Conservation (phyloP, 2,113 vertebrate species). For the Brachyhypopomus occidentalis region DNA sequence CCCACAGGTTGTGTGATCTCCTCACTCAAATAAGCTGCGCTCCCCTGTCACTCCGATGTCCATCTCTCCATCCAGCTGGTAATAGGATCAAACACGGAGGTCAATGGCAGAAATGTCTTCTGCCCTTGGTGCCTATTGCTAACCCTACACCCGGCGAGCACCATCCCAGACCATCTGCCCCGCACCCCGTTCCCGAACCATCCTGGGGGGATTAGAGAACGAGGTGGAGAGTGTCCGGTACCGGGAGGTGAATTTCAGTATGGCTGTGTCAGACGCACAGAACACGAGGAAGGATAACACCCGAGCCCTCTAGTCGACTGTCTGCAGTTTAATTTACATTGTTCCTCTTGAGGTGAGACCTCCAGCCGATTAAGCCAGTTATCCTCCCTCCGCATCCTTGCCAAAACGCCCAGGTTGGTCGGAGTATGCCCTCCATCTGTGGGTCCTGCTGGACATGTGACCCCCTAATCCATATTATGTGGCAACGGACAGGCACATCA, state of each 20-base stretch:
- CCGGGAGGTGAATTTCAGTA: constrained; percentile 14
- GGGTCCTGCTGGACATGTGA: constrained; percentile 17
- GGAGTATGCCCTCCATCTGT: constrained; percentile 41
- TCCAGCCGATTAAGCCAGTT: constrained; percentile 58
- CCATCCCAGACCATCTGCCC: constrained; percentile 69
- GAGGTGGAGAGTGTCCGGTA: constrained; percentile 34
- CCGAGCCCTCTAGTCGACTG: constrained; percentile 58
- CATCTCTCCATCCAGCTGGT: constrained; percentile 68
- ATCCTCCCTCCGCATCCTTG: constrained; percentile 53
- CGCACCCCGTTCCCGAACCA: constrained; percentile 50
- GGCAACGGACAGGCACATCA: constrained; percentile 31
- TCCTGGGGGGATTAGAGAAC: constrained; percentile 62
- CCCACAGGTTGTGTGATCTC: constrained; percentile 3
- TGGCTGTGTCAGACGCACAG: constrained; percentile 5
- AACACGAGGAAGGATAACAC: constrained; percentile 43
- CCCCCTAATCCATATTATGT: constrained; percentile 15
- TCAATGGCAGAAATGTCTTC: constrained; percentile 56
- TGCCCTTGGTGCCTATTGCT: constrained; percentile 46
- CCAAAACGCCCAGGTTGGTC: constrained; percentile 5
- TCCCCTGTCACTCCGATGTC: constrained; percentile 67
- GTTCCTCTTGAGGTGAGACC: constrained; percentile 68
- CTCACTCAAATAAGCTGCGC: constrained; percentile 18
- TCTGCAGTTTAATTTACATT: constrained; percentile 65
- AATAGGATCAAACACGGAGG: constrained; percentile 75
- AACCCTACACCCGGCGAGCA: constrained; percentile 61